Percentiles rank a stretch among this genome's conserved stretches.
Evolutionary conservation across 2,113 vertebrate species (phyloP).

Genomic region (Calcarius ornatus): DNA sequence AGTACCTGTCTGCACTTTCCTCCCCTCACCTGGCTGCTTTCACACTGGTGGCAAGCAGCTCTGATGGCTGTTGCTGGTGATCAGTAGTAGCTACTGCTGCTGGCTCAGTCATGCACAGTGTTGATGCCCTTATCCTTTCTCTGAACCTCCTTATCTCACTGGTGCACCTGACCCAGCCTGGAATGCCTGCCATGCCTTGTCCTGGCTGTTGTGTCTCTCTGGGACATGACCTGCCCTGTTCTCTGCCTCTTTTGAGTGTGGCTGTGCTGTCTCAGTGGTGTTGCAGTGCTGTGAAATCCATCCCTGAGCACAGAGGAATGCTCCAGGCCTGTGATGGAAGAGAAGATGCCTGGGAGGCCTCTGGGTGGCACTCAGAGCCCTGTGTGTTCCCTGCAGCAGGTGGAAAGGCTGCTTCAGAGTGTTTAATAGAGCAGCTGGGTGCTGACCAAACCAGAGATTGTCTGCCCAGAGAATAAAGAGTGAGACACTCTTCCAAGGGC

Average conservation of each 20-base stretch:
- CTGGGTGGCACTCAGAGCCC: not conserved
- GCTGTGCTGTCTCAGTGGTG: not conserved
- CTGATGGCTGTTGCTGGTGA: not conserved
- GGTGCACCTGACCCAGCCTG: not conserved
- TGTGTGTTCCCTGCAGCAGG: not conserved
- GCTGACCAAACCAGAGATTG: not conserved
- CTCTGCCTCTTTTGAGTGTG: not conserved
- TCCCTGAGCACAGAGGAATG: not conserved
- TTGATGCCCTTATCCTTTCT: not conserved
- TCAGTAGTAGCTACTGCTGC: not conserved
- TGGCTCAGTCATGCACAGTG: not conserved
- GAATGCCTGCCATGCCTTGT: not conserved
- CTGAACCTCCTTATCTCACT: not conserved
- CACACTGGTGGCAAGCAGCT: not conserved
- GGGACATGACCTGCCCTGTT: not conserved
- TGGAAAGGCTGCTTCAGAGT: not conserved
- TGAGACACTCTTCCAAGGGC: not conserved
- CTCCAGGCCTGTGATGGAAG: not conserved
- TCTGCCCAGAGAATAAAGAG: not conserved
- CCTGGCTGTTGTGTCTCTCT: not conserved
- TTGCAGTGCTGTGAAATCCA: rapidly evolving
- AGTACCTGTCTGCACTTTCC: not conserved
- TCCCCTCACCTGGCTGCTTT: not conserved
- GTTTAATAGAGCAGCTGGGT: not conserved
- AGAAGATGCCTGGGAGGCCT: not conserved